These are phyloP conservation scores for Baronia brevicornis DNA, from an alignment of 2,888 invertebrate species.

Conservation along the genomic window DNA sequence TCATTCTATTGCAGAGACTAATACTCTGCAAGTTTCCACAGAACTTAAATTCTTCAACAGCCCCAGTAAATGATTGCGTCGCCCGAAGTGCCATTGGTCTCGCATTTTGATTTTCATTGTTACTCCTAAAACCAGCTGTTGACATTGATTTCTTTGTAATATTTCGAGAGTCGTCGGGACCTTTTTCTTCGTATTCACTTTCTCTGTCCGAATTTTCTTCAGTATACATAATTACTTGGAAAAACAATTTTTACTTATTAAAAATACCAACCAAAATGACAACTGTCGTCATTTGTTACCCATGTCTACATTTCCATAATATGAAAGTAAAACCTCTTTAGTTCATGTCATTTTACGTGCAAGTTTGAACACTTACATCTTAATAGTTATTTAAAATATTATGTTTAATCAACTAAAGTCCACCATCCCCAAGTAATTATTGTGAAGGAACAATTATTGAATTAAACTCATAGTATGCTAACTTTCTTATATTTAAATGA, in stretches of 20 bases:
- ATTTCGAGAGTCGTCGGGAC: conserved; percentile 47
- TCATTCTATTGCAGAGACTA: conserved; percentile 47
- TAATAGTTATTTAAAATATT: not conserved
- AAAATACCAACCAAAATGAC: conserved; percentile 16
- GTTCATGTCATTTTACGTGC: no score
- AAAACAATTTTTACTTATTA: conserved; percentile 19
- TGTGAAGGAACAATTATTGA: no score
- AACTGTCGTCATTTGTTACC: conserved; percentile 38
- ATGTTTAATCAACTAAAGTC: no score
- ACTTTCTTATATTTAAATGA: no score
- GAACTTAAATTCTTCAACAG: conserved; percentile 54
- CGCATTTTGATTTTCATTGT: conserved; percentile 45
- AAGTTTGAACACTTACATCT: not conserved
- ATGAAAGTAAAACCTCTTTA: conserved; percentile 7
- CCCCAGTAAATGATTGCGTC: conserved; percentile 63
- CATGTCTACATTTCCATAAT: conserved; percentile 19
- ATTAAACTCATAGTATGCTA: no score
- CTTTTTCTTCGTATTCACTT: conserved; percentile 55
- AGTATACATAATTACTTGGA: conserved; percentile 49
- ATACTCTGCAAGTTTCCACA: conserved; percentile 55
- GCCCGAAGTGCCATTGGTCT: conserved; percentile 56
- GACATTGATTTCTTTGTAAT: conserved; percentile 63
- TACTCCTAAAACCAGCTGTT: conserved; percentile 55
- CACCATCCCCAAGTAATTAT: no score
- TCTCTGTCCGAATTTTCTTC: conserved; percentile 65